Base-by-base conservation (phyloP, 37 sponge, comb jelly and placozoan species). In the Ephydatia muelleri region DNA sequence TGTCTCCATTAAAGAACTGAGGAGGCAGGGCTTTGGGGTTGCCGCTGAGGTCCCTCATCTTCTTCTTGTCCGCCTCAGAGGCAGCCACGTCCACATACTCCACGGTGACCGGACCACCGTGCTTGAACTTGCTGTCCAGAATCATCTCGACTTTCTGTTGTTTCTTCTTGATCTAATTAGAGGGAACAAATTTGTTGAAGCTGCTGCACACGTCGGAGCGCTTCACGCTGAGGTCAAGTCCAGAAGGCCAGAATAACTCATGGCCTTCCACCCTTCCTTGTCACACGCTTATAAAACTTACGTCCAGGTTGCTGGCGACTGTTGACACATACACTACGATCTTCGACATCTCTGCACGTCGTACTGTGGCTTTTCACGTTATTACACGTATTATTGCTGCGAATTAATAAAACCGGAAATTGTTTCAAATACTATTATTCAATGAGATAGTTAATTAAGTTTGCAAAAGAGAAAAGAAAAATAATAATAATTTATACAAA, bases 141-240 rank as follows among this genome's bases (percentile, higher is more conserved):
- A 94, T 87, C 88, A 90, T 94, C 57, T 92, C 88, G 43, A 97
- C 92, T 34, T 74, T 84, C 67, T 97, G 95, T 69, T 97, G 97
- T 0, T 94, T 69, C 85, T 97, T 97, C 79, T 97, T 97, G 31
- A 89, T 83, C 92, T 95, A 68, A 36, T n/a, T n/a, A n/a, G n/a
- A 68, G 81, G 31, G 26, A 6, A 33, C 22, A 32, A 49, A 49
- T 38, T n/a, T n/a, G n/a, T n/a, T n/a, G n/a, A n/a, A 64, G 86
- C 26, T 49, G 32, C 49, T 34, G 75, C 22, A 29, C 23, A 37
- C 22, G 75, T 34, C 28, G 69, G 11, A 68, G 28, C n/a, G 11
- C 11, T 3, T 68, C 5, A 26, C 30, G 19, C 3, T 33, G 33
- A 34, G 26, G 29, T 21, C 28, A n/a, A 75, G 37, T 38, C 37